Evolutionary conservation across 1,140 invertebrate species (phyloP).

Genomic region (Apis florea): DNA sequence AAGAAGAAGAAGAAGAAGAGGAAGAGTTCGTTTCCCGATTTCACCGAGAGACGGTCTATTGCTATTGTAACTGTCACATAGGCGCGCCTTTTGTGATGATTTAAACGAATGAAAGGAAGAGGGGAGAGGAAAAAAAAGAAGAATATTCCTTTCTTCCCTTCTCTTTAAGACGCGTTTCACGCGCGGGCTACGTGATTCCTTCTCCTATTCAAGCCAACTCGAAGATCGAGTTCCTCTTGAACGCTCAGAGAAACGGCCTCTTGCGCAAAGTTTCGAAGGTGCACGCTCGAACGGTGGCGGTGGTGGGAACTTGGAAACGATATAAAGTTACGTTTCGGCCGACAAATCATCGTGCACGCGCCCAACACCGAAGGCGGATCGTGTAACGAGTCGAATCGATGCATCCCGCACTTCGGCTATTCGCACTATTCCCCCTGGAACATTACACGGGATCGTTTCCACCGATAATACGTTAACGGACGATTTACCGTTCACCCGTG

Average conservation of each 20-base stretch:
- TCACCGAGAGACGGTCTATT: background rate
- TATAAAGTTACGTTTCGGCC: slow-evolving; percentile 32
- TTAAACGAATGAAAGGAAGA: no score
- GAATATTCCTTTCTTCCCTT: background rate
- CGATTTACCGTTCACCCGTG: slow-evolving; percentile 55
- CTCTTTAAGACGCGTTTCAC: background rate
- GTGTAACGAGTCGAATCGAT: slow-evolving; percentile 47
- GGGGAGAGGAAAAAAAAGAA: no score
- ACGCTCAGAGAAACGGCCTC: background rate
- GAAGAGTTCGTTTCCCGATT: background rate
- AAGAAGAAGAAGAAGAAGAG: background rate
- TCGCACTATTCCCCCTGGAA: slow-evolving; percentile 5
- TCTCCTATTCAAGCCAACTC: background rate
- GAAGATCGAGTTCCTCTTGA: background rate
- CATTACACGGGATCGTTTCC: slow-evolving; percentile 42
- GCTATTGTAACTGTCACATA: background rate
- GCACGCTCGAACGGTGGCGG: background rate
- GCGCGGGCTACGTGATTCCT: background rate
- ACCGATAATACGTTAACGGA: slow-evolving; percentile 64
- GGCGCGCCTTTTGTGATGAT: background rate
- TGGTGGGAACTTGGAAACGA: slow-evolving; percentile 9
- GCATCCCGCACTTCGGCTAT: slow-evolving; percentile 17
- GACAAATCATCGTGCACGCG: slow-evolving; percentile 35
- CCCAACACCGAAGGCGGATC: slow-evolving; percentile 1
- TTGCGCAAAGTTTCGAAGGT: slow-evolving; percentile 19